phyloP scores from a whole-genome alignment of 2,113 vertebrate genomes.

The Dicaeum eximium region DNA sequence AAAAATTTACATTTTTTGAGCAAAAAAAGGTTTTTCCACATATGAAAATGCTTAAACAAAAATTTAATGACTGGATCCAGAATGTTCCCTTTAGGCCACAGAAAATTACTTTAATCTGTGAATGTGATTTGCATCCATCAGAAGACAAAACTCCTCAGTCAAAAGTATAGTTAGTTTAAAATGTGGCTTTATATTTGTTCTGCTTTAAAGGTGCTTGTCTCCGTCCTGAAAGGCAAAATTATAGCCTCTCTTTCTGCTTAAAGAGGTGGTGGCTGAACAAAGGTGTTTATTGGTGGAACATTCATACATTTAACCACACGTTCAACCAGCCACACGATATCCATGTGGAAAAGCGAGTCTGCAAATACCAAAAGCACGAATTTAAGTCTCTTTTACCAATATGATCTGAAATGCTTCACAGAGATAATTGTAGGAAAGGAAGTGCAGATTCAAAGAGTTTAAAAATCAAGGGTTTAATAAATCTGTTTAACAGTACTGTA shows the following conservation, averaged over 20 bases:
- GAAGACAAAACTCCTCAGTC: conserved; percentile 10
- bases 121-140: conserved; percentile 52
- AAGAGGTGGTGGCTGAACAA: background rate
- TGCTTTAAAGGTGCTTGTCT: conserved; percentile 5
- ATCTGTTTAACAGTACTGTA: background rate
- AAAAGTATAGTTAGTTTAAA: background rate
- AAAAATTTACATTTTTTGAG: conserved; percentile 51
- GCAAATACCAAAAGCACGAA: background rate
- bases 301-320: background rate
- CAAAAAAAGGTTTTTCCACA: conserved; percentile 56
- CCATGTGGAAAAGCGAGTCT: background rate
- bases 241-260: background rate
- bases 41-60: conserved; percentile 71
- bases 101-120: conserved; percentile 74
- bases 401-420: background rate
- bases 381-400: background rate
- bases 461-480: background rate
- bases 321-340: background rate
- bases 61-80: conserved; percentile 61
- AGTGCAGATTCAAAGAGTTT: background rate
- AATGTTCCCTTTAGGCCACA: conserved; percentile 66
- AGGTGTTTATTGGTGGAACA: background rate
- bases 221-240: background rate
- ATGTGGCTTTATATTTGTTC: background rate
- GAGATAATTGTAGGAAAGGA: background rate